Percentiles rank a stretch among this genome's conserved stretches.
These are phyloP conservation scores for Gymnarchus niloticus DNA, from an alignment of 2,113 vertebrate species.

Conservation along the genomic window DNA sequence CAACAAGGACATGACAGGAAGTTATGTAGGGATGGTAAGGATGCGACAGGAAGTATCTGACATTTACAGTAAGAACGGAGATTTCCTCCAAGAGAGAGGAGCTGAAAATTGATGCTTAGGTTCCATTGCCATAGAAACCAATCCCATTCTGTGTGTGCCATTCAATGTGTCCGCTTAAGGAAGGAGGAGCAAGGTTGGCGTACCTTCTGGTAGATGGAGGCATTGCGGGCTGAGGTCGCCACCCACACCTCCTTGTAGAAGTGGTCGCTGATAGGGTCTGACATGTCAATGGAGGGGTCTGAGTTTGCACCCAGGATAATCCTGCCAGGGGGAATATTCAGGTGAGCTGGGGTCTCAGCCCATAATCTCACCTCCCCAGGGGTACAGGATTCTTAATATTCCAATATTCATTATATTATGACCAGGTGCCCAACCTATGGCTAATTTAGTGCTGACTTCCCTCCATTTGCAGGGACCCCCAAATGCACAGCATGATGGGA, in stretches of 20 bases:
- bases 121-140: background rate
- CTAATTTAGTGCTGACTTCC: no score
- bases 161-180: no score
- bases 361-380: background rate
- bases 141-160: no score
- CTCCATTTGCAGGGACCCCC: no score
- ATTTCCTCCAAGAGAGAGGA: background rate
- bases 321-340: conserved; percentile 53
- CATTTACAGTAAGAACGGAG: background rate
- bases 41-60: background rate
- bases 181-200: background rate
- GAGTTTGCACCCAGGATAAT: conserved; percentile 72
- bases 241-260: conserved; percentile 98
- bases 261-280: conserved; percentile 84
- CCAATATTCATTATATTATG: no score
- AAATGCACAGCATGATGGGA: no score
- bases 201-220: conserved; percentile 88
- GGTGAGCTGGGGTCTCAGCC: background rate
- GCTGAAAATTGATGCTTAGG: background rate
- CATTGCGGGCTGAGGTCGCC: conserved; percentile 79
- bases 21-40: background rate
- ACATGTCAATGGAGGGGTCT: conserved; percentile 68
- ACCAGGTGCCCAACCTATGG: no score
- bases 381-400: background rate
- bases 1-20: background rate